These are phyloP conservation scores for Chloroclystis v-ata DNA, from an alignment of 2,888 invertebrate genomes.

Conservation along the genomic window DNA sequence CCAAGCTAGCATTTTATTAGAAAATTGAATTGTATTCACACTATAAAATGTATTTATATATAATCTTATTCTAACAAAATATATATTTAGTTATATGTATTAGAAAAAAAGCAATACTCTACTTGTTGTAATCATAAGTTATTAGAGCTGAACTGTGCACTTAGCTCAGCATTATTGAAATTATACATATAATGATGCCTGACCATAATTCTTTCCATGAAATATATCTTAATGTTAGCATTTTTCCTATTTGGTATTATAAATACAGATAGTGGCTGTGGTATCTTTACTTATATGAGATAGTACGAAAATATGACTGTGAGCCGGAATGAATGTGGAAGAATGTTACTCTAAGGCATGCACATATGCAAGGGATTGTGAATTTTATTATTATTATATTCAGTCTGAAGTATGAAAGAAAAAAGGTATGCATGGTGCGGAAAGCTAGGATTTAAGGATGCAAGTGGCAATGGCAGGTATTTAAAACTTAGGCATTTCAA, in stretches of 20 bases:
- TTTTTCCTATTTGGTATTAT: constrained; percentile 78
- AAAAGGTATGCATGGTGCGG: constrained; percentile 37
- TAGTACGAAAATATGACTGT: constrained; percentile 60
- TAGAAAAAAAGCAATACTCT: too few species aligned
- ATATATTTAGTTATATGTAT: constrained; percentile 25
- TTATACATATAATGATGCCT: constrained; percentile 56
- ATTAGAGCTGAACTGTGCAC: constrained; percentile 56
- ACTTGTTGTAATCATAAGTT: constrained; percentile 19
- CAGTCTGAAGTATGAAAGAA: constrained; percentile 64
- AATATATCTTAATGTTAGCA: constrained; percentile 68
- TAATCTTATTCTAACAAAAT: constrained; percentile 16
- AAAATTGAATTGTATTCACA: too few species aligned
- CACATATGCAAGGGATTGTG: constrained; percentile 77
- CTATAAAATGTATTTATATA: too few species aligned
- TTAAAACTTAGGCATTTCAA: constrained; percentile 66
- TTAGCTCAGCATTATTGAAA: constrained; percentile 59
- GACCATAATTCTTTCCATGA: constrained; percentile 62
- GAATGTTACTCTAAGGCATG: constrained; percentile 75
- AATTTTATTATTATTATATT: constrained; percentile 73
- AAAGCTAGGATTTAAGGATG: constrained; percentile 35
- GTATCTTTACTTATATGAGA: constrained; percentile 75
- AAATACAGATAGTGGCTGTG: constrained; percentile 79
- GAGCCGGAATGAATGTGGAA: constrained; percentile 56
- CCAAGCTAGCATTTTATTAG: too few species aligned
- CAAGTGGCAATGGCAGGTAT: constrained; percentile 53